Evolutionary conservation across 2,113 vertebrate species (phyloP).

Genomic region (Trichechus manatus): DNA sequence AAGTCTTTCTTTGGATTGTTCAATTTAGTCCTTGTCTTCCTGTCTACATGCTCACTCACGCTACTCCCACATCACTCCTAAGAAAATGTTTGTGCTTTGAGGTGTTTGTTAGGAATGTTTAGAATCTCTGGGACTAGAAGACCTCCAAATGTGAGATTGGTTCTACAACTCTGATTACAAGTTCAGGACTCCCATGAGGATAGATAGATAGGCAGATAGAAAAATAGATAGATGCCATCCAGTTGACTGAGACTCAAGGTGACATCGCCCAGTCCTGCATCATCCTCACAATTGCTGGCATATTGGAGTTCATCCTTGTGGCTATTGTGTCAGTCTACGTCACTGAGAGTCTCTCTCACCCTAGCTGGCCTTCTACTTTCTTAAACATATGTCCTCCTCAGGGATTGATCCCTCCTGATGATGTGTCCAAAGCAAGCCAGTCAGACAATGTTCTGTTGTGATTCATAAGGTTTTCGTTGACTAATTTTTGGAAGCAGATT

Average conservation of each 20-base stretch:
- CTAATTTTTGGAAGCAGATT: not conserved
- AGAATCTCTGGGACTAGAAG: not conserved
- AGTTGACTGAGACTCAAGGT: too few species aligned
- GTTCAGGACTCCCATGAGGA: not conserved
- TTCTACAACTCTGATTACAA: not conserved
- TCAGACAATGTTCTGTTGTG: not conserved
- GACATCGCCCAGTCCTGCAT: too few species aligned
- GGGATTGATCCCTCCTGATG: not conserved
- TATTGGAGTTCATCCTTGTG: not conserved
- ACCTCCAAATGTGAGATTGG: rapidly evolving
- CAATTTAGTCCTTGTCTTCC: not conserved
- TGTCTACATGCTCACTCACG: too few species aligned
- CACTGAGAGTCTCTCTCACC: too few species aligned
- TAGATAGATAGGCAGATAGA: too few species aligned
- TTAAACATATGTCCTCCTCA: not conserved
- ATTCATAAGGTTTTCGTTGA: not conserved
- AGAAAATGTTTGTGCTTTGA: rapidly evolving
- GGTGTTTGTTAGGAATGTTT: not conserved
- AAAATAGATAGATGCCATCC: too few species aligned
- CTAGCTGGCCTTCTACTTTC: too few species aligned
- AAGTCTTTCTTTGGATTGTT: rapidly evolving
- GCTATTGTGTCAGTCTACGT: not conserved
- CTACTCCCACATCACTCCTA: rapidly evolving
- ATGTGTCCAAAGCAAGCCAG: too few species aligned
- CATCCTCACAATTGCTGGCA: not conserved